A percentile compares a stretch with the other conserved stretches of the same genome.
phyloP scores from a whole-genome alignment of 2,797 vertebrate genomes.

The Chloroceryle inda region DNA sequence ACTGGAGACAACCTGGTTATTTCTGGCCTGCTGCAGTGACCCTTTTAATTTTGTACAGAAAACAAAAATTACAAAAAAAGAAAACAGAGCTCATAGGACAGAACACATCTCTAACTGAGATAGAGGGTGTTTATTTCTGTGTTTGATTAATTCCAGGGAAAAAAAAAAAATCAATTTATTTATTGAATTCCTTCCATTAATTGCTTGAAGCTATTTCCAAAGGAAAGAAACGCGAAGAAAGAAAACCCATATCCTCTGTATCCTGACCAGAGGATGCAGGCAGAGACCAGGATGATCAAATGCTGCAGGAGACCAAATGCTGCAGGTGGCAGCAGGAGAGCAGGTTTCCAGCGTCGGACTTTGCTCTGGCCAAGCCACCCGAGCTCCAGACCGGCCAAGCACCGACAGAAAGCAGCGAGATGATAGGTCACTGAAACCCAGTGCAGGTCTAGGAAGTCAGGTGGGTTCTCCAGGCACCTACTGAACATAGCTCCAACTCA shows the following conservation, averaged over 20 bases:
- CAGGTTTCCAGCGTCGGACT: background rate
- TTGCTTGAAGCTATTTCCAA: background rate
- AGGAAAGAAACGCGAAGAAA: background rate
- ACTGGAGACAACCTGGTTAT: too few relatives aligned
- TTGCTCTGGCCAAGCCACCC: background rate
- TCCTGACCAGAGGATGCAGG: too few relatives aligned
- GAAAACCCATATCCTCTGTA: accelerated
- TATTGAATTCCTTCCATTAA: background rate
- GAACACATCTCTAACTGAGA: background rate
- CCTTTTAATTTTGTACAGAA: background rate
- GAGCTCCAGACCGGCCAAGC: background rate
- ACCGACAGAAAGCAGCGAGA: accelerated
- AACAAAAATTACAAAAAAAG: background rate
- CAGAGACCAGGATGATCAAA: too few relatives aligned
- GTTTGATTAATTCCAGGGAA: background rate
- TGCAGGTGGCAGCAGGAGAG: background rate
- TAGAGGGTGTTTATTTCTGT: background rate
- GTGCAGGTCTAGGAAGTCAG: background rate
- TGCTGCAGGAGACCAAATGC: too few relatives aligned
- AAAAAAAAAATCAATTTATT: background rate
- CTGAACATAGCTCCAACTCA: accelerated
- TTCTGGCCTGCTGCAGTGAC: too few relatives aligned
- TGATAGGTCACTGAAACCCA: accelerated
- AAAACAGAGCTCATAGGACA: background rate
- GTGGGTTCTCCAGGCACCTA: background rate